Base-by-base conservation (phyloP, 1,140 invertebrate species). In the Cardiocondyla obscurior region DNA sequence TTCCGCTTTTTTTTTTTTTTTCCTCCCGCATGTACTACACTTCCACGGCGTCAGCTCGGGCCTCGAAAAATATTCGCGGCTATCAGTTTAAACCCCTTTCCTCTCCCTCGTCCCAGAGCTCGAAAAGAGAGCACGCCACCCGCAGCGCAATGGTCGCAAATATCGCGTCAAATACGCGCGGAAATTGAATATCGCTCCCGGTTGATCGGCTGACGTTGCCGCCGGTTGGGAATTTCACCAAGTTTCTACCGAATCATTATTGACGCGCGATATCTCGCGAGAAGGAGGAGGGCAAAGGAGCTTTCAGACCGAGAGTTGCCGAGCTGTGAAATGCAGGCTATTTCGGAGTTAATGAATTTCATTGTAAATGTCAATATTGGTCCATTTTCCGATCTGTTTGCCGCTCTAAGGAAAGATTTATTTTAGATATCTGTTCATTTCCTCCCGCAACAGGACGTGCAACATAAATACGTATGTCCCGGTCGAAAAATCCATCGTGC, bases 111-210 rank as follows among this genome's bases (percentile, higher is more conserved):
- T 82, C 64, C 36, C 73, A 67, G 39, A 64, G 60, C 22, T 28
- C 44, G 70, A 67, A 74, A 74, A 67, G 53, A 22, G n/a, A 39
- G 58, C 55, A 60, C n/a, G n/a, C 39, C 33, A 67, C 74, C 72
- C 46, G 22, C 58, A 53, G 83, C 22, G 42, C 51, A 55, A 53
- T 72, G 67, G 28, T 85, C 49, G 64, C 79, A 65, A 46, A 82
- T 55, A 79, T 79, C 74, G 46, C 55, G 42, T 81, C 42, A 42
- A 28, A 83, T 49, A 60, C 42, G 46, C 25, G 62, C 46, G 74
- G 79, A 83, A 85, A 86, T 79, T 72, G 81, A 86, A 87, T 87
- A 79, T 87, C 81, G 64, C 19, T 58, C 19, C 10, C 33, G 46
- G 36, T 70, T 51, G 72, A 55, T 81, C 42, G 76, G 25, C 14